Percentiles rank a stretch among this genome's conserved stretches.
These are phyloP conservation scores for Carterocephalus palaemon DNA, from an alignment of 2,888 invertebrate genomes.

Conservation along the genomic window DNA sequence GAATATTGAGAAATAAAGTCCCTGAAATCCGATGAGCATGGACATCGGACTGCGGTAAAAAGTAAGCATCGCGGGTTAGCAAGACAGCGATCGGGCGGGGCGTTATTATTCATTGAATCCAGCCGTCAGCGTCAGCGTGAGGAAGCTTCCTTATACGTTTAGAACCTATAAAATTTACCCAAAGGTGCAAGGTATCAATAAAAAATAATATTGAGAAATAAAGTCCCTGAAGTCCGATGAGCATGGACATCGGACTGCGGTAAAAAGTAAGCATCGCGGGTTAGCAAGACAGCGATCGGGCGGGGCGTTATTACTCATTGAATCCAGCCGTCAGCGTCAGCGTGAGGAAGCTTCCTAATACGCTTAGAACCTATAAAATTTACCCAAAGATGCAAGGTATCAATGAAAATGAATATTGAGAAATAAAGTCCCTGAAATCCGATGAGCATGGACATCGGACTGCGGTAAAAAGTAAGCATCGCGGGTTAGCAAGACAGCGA, in stretches of 20 bases:
- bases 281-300: slow-evolving; percentile 7
- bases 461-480: background rate
- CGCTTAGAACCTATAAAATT: too few species aligned
- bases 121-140: slow-evolving; percentile 2
- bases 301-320: slow-evolving; percentile 11
- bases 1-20: too few species aligned
- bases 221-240: background rate
- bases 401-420: too few species aligned
- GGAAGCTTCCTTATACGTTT: slow-evolving; percentile 9
- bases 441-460: background rate
- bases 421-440: too few species aligned
- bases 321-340: slow-evolving; percentile 6
- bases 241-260: background rate
- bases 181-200: too few species aligned
- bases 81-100: slow-evolving; percentile 10
- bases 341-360: slow-evolving; percentile 7
- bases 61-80: slow-evolving; percentile 2
- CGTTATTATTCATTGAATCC: slow-evolving; percentile 10
- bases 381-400: too few species aligned
- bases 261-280: slow-evolving; percentile 1
- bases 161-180: too few species aligned
- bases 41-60: background rate
- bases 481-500: slow-evolving; percentile 4
- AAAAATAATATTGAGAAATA: too few species aligned
- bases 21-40: background rate